Evolutionary conservation across 2,888 invertebrate genomes (phyloP).

Genomic region (Ormyrus nitidulus): DNA sequence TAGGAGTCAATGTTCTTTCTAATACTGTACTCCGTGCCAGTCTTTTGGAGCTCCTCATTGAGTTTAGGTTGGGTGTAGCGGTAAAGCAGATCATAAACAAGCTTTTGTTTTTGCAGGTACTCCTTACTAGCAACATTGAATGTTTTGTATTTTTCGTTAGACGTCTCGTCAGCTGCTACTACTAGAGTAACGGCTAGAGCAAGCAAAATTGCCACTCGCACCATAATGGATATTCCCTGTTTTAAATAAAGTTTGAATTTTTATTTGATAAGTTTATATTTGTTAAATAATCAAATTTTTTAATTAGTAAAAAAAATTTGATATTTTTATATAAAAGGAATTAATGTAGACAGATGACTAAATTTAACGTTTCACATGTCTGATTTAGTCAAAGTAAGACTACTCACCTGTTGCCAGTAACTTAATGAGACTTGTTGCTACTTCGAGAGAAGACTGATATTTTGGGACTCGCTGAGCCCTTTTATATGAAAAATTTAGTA

Average conservation of each 20-base stretch:
- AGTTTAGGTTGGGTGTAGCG: conserved; percentile 33
- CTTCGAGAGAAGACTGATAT: conserved; percentile 5
- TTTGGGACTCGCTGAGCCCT: background rate
- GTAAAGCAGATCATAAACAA: conserved; percentile 62
- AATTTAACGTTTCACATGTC: too few species aligned
- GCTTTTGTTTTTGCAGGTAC: conserved; percentile 62
- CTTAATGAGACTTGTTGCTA: background rate
- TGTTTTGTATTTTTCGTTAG: background rate
- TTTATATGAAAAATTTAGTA: background rate
- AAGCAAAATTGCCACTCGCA: background rate
- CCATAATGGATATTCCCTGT: background rate
- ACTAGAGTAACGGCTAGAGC: background rate
- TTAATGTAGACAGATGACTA: too few species aligned
- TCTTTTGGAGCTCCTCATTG: background rate
- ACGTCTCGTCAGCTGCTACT: background rate
- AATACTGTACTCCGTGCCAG: background rate
- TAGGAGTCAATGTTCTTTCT: background rate
- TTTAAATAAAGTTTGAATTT: too few species aligned
- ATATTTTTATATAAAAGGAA: too few species aligned
- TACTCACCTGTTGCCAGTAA: too few species aligned
- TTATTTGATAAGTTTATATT: too few species aligned
- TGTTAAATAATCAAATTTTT: too few species aligned
- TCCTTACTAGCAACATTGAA: conserved; percentile 56
- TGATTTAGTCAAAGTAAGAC: too few species aligned
- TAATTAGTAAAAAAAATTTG: too few species aligned